phyloP scores from a whole-genome alignment of 2,888 invertebrate genomes.

The Eristalis tenax region DNA sequence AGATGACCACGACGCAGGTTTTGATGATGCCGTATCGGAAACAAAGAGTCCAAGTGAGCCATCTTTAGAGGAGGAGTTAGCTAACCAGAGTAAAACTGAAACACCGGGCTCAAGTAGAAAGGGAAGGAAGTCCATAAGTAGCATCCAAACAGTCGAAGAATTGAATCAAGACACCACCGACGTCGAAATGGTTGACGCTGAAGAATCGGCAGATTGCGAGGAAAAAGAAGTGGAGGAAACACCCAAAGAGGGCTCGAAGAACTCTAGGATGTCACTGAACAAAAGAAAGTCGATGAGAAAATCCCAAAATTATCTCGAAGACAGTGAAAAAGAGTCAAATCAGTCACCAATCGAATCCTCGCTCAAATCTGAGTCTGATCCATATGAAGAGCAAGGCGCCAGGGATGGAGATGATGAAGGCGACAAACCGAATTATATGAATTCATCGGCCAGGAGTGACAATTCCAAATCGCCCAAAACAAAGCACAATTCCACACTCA shows the following conservation, averaged over 20 bases:
- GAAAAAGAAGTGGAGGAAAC: background rate
- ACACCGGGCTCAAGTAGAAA: background rate
- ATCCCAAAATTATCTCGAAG: too few species aligned
- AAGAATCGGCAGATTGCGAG: background rate
- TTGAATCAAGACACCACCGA: background rate
- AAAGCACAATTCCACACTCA: too few species aligned
- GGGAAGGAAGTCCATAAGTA: background rate
- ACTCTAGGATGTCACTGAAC: background rate
- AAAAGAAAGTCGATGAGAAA: background rate
- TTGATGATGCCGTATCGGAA: background rate
- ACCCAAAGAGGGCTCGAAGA: background rate
- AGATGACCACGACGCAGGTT: background rate
- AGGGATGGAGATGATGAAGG: too few species aligned
- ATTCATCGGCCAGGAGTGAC: too few species aligned
- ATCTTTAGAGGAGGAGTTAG: background rate
- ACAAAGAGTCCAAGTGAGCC: background rate
- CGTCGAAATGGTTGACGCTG: background rate
- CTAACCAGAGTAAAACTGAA: background rate
- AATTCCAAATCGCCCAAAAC: too few species aligned
- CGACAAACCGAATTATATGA: too few species aligned
- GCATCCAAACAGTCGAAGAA: background rate
- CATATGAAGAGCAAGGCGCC: too few species aligned
- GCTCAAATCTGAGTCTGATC: too few species aligned
- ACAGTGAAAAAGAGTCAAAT: too few species aligned
- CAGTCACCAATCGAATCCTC: too few species aligned